These are phyloP conservation scores for Rhinella marina DNA, from an alignment of 2,797 vertebrate species.

Conservation along the genomic window DNA sequence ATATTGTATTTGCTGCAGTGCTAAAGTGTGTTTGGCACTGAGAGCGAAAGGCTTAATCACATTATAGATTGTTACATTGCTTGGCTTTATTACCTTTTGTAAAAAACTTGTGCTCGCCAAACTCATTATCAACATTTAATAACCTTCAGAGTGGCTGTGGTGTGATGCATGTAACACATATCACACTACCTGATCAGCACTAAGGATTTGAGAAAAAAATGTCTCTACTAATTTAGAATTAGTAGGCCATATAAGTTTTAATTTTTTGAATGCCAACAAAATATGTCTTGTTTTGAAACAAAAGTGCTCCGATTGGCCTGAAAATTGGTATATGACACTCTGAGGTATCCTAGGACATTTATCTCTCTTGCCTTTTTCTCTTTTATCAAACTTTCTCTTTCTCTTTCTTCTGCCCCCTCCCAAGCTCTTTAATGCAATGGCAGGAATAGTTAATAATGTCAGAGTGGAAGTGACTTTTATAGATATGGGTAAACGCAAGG, in stretches of 20 bases:
- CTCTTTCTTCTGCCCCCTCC: too few relatives aligned
- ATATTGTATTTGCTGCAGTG: neutral
- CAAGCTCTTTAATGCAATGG: too few relatives aligned
- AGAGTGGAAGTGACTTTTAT: too few relatives aligned
- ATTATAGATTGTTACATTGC: neutral
- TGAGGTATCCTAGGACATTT: too few relatives aligned
- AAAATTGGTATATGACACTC: too few relatives aligned
- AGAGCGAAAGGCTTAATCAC: neutral
- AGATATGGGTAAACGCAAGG: too few relatives aligned
- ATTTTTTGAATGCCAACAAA: too few relatives aligned
- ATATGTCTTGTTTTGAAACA: too few relatives aligned
- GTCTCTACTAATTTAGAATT: neutral
- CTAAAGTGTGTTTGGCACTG: neutral
- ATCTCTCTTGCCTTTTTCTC: too few relatives aligned
- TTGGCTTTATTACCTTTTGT: neutral
- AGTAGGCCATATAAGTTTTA: neutral
- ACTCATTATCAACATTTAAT: neutral
- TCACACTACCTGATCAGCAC: neutral
- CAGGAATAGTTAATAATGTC: too few relatives aligned
- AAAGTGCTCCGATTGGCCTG: too few relatives aligned
- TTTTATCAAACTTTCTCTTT: too few relatives aligned
- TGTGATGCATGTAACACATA: neutral
- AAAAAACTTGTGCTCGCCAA: neutral
- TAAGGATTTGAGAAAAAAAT: neutral
- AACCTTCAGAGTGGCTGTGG: neutral